phyloP scores from a whole-genome alignment of 2,797 vertebrate species.

The Sebastes hubbsi region DNA sequence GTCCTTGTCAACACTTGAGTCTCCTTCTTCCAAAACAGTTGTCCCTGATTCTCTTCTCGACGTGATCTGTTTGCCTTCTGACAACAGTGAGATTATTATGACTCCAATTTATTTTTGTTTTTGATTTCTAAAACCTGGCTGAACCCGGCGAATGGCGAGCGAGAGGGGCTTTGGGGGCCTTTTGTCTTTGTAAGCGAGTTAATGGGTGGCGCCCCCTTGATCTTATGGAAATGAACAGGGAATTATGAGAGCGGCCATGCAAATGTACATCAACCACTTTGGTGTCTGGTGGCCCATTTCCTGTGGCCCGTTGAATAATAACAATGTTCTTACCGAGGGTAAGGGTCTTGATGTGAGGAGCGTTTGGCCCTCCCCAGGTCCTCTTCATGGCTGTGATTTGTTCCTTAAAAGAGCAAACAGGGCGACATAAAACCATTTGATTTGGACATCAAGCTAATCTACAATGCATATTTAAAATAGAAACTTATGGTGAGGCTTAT shows the following conservation, averaged over 20 bases:
- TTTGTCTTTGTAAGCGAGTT: slow-evolving; percentile 83
- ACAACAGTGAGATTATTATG: slow-evolving; percentile 61
- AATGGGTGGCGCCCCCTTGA: slow-evolving; percentile 82
- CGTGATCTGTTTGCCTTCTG: slow-evolving; percentile 74
- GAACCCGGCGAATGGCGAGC: slow-evolving; percentile 62
- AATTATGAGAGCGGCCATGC: slow-evolving; percentile 83
- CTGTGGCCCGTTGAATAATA: slow-evolving; percentile 80
- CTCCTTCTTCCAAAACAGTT: slow-evolving; percentile 62
- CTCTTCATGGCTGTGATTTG: slow-evolving; percentile 77
- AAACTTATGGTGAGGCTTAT: slow-evolving; percentile 3
- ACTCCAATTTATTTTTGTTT: slow-evolving; percentile 66
- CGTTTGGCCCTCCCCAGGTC: slow-evolving; percentile 78
- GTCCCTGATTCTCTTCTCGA: slow-evolving; percentile 70
- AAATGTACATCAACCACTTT: slow-evolving; percentile 85
- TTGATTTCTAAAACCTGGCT: slow-evolving; percentile 72
- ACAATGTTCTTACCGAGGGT: slow-evolving; percentile 81
- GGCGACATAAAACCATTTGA: slow-evolving; percentile 67
- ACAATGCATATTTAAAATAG: slow-evolving; percentile 41
- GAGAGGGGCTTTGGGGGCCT: slow-evolving; percentile 73
- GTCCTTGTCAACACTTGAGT: slow-evolving; percentile 74
- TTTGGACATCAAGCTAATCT: slow-evolving; percentile 58
- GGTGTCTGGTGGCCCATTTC: slow-evolving; percentile 83
- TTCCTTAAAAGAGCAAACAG: slow-evolving; percentile 83
- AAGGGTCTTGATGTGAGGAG: slow-evolving; percentile 84
- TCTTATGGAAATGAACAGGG: slow-evolving; percentile 84